Evolutionary conservation across 2,888 invertebrate genomes (phyloP).

Genomic region (Brachyopa scutellaris): DNA sequence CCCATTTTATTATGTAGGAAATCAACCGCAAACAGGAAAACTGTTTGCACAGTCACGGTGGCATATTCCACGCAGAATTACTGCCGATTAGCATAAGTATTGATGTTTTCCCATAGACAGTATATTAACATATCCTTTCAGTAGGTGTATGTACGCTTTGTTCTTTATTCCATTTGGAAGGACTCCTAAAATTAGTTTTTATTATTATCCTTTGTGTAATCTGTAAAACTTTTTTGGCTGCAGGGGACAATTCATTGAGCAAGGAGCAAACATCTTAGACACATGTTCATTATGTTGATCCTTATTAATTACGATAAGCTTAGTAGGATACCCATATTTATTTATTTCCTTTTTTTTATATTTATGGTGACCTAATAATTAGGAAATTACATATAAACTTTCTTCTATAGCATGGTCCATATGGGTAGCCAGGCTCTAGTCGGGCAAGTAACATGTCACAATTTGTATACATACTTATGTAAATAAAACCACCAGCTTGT

Average conservation of each 20-base stretch:
- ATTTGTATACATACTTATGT: too few relatives aligned
- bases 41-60: slow-evolving; percentile 69
- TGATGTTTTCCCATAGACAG: slow-evolving; percentile 56
- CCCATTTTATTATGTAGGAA: slow-evolving; percentile 60
- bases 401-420: too few relatives aligned
- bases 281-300: neutral
- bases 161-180: too few relatives aligned
- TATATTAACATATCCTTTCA: slow-evolving; percentile 45
- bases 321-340: too few relatives aligned
- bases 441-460: too few relatives aligned
- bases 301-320: slow-evolving; percentile 1
- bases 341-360: neutral
- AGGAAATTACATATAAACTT: too few relatives aligned
- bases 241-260: too few relatives aligned
- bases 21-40: slow-evolving; percentile 48
- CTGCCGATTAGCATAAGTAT: slow-evolving; percentile 68
- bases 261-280: too few relatives aligned
- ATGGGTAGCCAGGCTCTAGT: too few relatives aligned
- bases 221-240: neutral
- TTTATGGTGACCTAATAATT: neutral
- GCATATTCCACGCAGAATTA: slow-evolving; percentile 60
- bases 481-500: too few relatives aligned
- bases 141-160: slow-evolving; percentile 33
- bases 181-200: too few relatives aligned
- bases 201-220: neutral